Evolutionary conservation across 2,888 invertebrate genomes (phyloP).

Genomic region (Caenorhabditis auriculariae): DNA sequence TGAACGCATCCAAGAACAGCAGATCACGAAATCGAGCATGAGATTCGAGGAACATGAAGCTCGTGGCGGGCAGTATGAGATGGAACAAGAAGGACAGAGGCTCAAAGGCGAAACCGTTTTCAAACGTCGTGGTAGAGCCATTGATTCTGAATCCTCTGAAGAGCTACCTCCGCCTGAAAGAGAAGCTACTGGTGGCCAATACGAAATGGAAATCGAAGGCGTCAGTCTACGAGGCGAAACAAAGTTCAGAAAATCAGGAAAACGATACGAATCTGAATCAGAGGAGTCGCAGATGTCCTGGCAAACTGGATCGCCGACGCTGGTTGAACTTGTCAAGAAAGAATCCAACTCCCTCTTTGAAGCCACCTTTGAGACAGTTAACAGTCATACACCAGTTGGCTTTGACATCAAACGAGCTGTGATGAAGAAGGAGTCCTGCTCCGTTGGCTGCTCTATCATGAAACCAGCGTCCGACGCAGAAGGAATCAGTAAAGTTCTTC

Average conservation of each 20-base stretch:
- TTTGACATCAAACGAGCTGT: conserved; percentile 22
- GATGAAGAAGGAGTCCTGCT: conserved; percentile 32
- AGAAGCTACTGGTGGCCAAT: conserved; percentile 48
- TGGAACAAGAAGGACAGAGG: conserved; percentile 39
- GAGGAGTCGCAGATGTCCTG: conserved; percentile 34
- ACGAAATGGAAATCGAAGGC: conserved; percentile 41
- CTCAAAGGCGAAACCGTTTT: conserved; percentile 46
- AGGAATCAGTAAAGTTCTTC: neutral
- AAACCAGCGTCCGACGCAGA: conserved; percentile 5
- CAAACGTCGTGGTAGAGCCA: conserved; percentile 24
- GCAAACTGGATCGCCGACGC: conserved; percentile 42
- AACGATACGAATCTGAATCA: conserved; percentile 37
- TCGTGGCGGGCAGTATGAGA: conserved; percentile 37
- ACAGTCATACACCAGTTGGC: conserved; percentile 22
- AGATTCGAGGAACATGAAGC: conserved; percentile 29
- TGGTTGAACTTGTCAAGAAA: conserved; percentile 53
- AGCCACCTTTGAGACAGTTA: conserved; percentile 54
- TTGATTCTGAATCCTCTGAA: conserved; percentile 44
- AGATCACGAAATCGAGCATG: neutral
- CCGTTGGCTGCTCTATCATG: conserved; percentile 26
- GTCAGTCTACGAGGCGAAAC: conserved; percentile 36
- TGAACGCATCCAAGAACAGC: neutral
- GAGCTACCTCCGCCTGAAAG: conserved; percentile 33
- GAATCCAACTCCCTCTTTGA: conserved; percentile 56
- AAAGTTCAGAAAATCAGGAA: conserved; percentile 22